Evolutionary conservation across 2,797 vertebrate species (phyloP).

Genomic region (Coreius guichenoti): DNA sequence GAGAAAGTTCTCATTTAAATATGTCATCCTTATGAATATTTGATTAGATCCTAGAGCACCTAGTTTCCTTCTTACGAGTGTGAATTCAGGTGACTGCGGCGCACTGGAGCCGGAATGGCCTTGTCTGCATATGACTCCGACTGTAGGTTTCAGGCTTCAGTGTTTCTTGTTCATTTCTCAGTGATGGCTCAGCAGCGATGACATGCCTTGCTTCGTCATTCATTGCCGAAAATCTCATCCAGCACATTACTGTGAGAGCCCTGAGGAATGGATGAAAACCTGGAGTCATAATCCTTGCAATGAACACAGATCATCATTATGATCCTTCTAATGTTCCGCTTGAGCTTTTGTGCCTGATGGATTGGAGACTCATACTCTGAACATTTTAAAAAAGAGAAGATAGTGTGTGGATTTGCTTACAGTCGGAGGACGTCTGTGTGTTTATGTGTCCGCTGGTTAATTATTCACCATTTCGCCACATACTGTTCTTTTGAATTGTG

Average conservation of each 20-base stretch:
- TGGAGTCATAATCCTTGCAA: slow-evolving; percentile 32
- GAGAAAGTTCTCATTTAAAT: slow-evolving; percentile 50
- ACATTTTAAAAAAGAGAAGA: slow-evolving; percentile 21
- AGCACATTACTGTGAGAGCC: slow-evolving; percentile 15
- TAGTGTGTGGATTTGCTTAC: slow-evolving; percentile 1
- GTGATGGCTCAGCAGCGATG: slow-evolving; percentile 8
- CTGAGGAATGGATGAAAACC: slow-evolving; percentile 30
- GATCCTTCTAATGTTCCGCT: slow-evolving; percentile 19
- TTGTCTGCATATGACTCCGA: slow-evolving; percentile 44
- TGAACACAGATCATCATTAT: slow-evolving; percentile 16
- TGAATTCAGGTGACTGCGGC: slow-evolving; percentile 30
- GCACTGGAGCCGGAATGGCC: slow-evolving; percentile 18
- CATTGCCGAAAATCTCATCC: slow-evolving; percentile 29
- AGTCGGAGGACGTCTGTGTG: not conserved
- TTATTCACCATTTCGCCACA: slow-evolving; percentile 44
- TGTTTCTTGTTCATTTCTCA: slow-evolving; percentile 34
- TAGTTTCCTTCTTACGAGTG: slow-evolving; percentile 24
- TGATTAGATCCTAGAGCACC: slow-evolving; percentile 43
- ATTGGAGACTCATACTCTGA: slow-evolving; percentile 5
- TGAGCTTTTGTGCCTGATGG: slow-evolving; percentile 30
- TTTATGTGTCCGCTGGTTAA: slow-evolving; percentile 19
- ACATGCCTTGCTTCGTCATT: slow-evolving; percentile 9
- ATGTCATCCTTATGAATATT: slow-evolving; percentile 59
- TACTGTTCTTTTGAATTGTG: slow-evolving; percentile 24
- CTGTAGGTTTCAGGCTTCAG: slow-evolving; percentile 23